Conservation (phyloP, 2,113 vertebrate genomes). For the Hippolais icterina region DNA sequence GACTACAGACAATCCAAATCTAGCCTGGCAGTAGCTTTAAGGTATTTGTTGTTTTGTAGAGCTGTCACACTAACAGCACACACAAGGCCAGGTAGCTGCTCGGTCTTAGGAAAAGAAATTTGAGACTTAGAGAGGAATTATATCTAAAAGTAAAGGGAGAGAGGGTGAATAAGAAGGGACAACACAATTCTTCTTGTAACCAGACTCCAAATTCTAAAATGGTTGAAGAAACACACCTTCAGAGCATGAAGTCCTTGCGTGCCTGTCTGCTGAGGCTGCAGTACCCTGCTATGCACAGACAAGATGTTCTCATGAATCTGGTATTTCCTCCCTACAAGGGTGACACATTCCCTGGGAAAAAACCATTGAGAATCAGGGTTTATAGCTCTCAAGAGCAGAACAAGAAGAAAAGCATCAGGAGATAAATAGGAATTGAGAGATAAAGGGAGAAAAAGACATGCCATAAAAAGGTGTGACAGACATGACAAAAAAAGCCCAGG, state of each 20-base stretch:
- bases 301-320: background rate
- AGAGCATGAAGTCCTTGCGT: background rate
- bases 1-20: background rate
- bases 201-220: background rate
- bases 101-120: background rate
- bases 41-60: background rate
- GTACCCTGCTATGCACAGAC: background rate
- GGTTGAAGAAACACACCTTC: background rate
- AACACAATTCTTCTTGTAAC: background rate
- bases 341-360: background rate
- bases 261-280: background rate
- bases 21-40: background rate
- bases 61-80: background rate
- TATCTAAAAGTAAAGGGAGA: background rate
- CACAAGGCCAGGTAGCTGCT: background rate
- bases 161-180: background rate
- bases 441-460: background rate
- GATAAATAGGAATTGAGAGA: background rate
- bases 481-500: background rate
- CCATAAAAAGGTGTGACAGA: background rate
- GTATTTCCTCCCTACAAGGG: background rate
- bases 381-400: background rate
- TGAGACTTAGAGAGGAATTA: background rate
- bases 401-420: background rate
- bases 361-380: fast-evolving